Evolutionary conservation across 1,140 invertebrate species (phyloP), one percentile per base, ranked within the genome.

Genomic region (Anadara kagoshimensis): DNA sequence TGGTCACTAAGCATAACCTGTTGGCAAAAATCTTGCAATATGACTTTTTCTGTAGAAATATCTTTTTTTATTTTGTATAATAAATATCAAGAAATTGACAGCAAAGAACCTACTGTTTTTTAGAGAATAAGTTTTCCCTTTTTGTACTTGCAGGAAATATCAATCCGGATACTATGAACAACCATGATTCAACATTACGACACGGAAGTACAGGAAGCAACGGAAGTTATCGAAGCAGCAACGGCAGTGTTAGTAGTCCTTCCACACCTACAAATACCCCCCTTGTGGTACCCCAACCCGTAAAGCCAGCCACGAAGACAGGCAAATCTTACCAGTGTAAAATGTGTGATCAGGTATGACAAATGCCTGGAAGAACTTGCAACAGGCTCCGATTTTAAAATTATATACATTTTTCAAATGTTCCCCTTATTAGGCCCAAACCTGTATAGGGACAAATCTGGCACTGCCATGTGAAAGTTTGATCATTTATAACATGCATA

Each of bases 301-400:
- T 97, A 74, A 96, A 95, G 87, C 95, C 94, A 59, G 81, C 54
- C 20, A 56, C 54, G 80, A 88, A 89, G 67, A 72, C 79, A 20
- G 80, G 79, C 56, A 85, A 85, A 78, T 81, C 83, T 14, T 98
- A 98, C 91, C 95, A 97, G 89, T 98, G 97, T 93, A 98, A 98
- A 91, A 98, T 98, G 96, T 98, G 97, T 90, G 96, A 97, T 77
- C 96, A 98, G 95, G 97, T 98, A 90, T 93, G 29, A 36, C 29
- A 36, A 36, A 36, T 36, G 29, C 29, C 29, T 36, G 29, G 29
- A 36, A 36, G 29, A 36, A 36, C 29, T 36, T 36, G 29, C 29
- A 36, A 36, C 29, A 36, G 29, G 29, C 29, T 36, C 29, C 29
- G 29, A 7, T 36, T 36, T 36, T 36, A 36, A 36, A 36, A 36